These are phyloP conservation scores for Engraulis encrasicolus DNA, from an alignment of 2,113 vertebrate species.

Conservation along the genomic window DNA sequence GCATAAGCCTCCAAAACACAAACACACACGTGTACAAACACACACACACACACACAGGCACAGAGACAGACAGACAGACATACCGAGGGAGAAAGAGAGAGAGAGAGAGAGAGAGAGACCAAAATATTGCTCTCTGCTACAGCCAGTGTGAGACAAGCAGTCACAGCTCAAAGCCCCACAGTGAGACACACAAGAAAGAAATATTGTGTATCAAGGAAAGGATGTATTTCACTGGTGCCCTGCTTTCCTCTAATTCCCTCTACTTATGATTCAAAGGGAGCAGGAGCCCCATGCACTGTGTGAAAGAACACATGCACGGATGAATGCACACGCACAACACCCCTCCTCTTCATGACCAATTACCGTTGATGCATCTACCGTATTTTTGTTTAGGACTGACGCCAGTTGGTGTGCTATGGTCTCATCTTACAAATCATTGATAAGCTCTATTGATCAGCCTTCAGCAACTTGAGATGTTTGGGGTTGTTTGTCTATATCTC, in stretches of 20 bases:
- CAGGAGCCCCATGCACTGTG: neutral
- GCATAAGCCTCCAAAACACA: neutral
- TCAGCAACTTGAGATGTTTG: conserved; percentile 48
- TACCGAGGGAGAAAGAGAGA: no score
- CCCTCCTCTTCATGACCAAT: no score
- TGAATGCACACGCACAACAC: neutral
- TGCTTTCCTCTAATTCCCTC: neutral
- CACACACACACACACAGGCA: neutral
- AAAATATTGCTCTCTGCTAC: no score
- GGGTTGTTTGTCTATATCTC: no score
- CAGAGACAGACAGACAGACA: no score
- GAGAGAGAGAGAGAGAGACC: no score
- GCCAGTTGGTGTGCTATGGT: conserved; percentile 42
- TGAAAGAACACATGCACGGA: neutral
- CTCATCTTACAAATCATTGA: conserved; percentile 50
- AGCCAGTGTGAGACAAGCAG: neutral
- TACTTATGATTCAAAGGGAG: neutral
- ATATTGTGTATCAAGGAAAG: neutral
- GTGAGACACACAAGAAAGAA: neutral
- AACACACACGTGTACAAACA: neutral
- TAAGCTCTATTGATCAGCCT: conserved; percentile 53
- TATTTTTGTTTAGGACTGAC: conserved; percentile 53
- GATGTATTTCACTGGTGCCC: neutral
- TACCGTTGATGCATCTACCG: conserved; percentile 44
- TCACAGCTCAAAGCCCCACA: neutral